phyloP scores from a whole-genome alignment of 2,113 vertebrate genomes.

The Bettongia penicillata region DNA sequence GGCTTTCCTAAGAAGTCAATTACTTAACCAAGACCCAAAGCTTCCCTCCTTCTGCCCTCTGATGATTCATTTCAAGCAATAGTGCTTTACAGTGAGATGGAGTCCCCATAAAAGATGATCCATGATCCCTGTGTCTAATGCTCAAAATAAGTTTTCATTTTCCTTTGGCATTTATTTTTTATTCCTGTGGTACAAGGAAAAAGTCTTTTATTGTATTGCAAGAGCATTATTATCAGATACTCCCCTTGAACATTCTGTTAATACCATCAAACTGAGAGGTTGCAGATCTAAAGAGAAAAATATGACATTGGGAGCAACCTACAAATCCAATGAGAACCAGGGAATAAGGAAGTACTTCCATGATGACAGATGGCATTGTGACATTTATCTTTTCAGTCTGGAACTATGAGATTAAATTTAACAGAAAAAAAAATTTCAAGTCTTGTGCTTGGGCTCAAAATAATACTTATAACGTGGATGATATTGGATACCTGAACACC shows the following conservation, averaged over 20 bases:
- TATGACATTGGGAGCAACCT: background rate
- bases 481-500: background rate
- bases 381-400: background rate
- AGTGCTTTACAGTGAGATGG: slow-evolving; percentile 26
- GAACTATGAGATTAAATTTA: background rate
- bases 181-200: slow-evolving; percentile 18
- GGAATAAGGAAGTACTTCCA: background rate
- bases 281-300: slow-evolving; percentile 31
- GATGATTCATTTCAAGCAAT: slow-evolving; percentile 52
- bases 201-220: slow-evolving; percentile 44
- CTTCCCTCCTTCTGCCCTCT: background rate
- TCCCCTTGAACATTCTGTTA: slow-evolving; percentile 22
- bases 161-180: slow-evolving; percentile 47
- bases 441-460: slow-evolving; percentile 19
- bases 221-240: slow-evolving; percentile 60
- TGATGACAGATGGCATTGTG: background rate
- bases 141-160: slow-evolving; percentile 59
- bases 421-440: background rate
- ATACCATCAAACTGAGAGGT: slow-evolving; percentile 7
- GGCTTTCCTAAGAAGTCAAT: background rate
- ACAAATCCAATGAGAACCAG: background rate
- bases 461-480: no score
- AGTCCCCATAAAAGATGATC: background rate
- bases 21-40: background rate
- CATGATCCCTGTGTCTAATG: background rate